Percentiles rank a stretch among this genome's conserved stretches.
Evolutionary conservation across 2,113 vertebrate genomes (phyloP).

Genomic region (Oncorhynchus clarkii): DNA sequence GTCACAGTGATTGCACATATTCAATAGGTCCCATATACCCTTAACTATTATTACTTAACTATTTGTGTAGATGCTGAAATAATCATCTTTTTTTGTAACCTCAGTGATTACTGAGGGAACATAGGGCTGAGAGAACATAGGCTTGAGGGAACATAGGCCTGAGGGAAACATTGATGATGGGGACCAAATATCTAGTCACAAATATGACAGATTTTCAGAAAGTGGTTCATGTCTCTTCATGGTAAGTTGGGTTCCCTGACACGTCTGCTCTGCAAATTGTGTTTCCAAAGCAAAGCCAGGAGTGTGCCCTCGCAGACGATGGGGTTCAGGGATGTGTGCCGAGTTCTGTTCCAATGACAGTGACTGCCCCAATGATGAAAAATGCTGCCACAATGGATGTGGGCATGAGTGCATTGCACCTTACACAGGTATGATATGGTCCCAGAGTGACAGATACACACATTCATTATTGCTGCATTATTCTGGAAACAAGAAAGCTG

Average conservation of each 20-base stretch:
- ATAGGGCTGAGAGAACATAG: no score
- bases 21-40: no score
- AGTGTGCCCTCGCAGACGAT: conserved; percentile 47
- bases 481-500: no score
- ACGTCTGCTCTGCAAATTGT: background rate
- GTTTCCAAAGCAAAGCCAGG: conserved; percentile 62
- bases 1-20: no score
- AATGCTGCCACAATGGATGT: conserved; percentile 77
- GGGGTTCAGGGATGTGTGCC: conserved; percentile 59
- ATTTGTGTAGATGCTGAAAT: no score
- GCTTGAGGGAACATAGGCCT: no score
- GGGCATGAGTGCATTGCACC: conserved; percentile 68
- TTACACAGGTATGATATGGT: conserved; percentile 58
- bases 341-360: conserved; percentile 68
- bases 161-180: no score
- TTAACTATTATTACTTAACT: no score
- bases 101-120: no score
- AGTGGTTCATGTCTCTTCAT: background rate
- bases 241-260: background rate
- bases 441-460: background rate
- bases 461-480: background rate
- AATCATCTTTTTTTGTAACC: no score
- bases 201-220: background rate
- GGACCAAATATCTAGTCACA: no score
- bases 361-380: conserved; percentile 63